Conservation (phyloP, 2,113 vertebrate genomes). For the Patagioenas fasciata region DNA sequence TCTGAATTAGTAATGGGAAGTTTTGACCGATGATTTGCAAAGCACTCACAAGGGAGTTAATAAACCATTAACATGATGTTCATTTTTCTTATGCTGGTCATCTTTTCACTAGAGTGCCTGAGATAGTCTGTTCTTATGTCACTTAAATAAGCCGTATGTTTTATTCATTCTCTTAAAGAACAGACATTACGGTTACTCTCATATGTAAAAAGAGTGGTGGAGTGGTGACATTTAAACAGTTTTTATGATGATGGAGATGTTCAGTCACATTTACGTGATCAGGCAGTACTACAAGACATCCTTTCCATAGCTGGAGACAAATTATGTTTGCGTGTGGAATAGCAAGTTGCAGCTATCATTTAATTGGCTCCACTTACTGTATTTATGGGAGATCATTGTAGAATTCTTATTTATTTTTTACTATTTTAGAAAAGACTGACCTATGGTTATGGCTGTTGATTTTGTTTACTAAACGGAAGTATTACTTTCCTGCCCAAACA, state of each 20-base stretch:
- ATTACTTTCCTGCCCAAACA: background rate
- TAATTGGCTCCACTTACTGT: background rate
- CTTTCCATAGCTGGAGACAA: background rate
- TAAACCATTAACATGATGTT: background rate
- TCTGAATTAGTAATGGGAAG: background rate
- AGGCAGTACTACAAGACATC: background rate
- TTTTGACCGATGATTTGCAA: background rate
- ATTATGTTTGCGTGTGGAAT: background rate
- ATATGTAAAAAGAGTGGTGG: background rate
- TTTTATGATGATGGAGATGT: background rate
- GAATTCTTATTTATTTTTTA: background rate
- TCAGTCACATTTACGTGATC: background rate
- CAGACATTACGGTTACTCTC: background rate
- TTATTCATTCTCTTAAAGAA: slow-evolving; percentile 22
- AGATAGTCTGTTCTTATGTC: background rate
- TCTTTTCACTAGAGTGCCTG: background rate
- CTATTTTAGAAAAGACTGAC: background rate
- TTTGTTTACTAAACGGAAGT: background rate
- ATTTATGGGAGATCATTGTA: background rate
- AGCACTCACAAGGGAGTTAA: background rate
- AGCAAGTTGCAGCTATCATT: background rate
- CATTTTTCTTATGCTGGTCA: background rate
- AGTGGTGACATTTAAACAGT: background rate
- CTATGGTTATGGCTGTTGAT: background rate
- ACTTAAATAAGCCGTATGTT: background rate